Conservation (phyloP, 1,140 invertebrate species). For the Scaptomyza graminum region DNA sequence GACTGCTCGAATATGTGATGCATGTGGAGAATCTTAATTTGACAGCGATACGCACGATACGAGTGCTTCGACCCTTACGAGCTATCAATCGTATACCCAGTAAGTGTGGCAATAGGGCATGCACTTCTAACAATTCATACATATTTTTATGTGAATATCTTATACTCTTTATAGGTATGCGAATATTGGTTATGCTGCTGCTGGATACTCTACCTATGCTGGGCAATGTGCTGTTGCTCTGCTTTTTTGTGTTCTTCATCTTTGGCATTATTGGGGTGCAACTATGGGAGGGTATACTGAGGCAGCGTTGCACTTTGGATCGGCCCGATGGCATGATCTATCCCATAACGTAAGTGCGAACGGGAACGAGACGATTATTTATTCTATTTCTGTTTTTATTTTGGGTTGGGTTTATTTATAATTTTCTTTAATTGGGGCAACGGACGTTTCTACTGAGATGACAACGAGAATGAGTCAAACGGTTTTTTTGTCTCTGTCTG, state of each 20-base stretch:
- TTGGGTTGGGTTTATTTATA: background rate
- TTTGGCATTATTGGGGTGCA: slow-evolving; percentile 99
- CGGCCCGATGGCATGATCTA: slow-evolving; percentile 87
- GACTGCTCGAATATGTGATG: slow-evolving; percentile 96
- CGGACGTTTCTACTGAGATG: slow-evolving; percentile 39
- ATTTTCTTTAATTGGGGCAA: slow-evolving; percentile 6
- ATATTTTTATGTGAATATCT: background rate
- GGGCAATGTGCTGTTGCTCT: slow-evolving; percentile 98
- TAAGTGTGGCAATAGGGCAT: slow-evolving; percentile 86
- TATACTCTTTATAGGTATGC: slow-evolving; percentile 91
- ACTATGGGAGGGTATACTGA: slow-evolving; percentile 98
- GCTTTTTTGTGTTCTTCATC: slow-evolving; percentile 99
- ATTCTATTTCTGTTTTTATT: background rate
- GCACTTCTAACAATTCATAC: background rate
- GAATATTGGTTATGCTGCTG: slow-evolving; percentile 99
- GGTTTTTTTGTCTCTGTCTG: slow-evolving; percentile 57
- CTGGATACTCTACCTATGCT: slow-evolving; percentile 99
- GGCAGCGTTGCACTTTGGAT: slow-evolving; percentile 95
- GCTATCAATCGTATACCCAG: slow-evolving; percentile 99
- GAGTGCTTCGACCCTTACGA: slow-evolving; percentile 96
- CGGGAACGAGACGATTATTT: background rate
- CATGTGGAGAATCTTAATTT: slow-evolving; percentile 99
- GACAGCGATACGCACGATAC: slow-evolving; percentile 98
- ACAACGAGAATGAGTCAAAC: slow-evolving; percentile 17
- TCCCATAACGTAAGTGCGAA: slow-evolving; percentile 88